phyloP scores from a whole-genome alignment of 2,888 invertebrate species.

The Spisula solida region DNA sequence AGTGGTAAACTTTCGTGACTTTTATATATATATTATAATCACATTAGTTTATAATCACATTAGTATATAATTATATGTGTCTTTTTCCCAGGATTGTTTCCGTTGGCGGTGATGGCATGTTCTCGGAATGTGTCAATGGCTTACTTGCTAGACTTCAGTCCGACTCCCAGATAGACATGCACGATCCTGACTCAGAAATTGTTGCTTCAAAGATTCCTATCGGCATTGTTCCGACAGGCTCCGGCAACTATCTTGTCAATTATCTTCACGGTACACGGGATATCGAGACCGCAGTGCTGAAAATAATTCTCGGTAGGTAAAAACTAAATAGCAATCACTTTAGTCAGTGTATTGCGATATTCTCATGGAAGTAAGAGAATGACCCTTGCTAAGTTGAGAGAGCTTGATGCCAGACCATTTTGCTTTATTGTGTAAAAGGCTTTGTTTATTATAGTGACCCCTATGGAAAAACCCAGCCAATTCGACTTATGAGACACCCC shows the following conservation, averaged over 20 bases:
- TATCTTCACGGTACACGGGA: conserved; percentile 81
- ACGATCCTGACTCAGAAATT: conserved; percentile 75
- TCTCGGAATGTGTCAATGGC: conserved; percentile 81
- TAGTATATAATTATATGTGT: background rate
- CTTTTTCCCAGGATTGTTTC: conserved; percentile 78
- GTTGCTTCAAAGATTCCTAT: conserved; percentile 76
- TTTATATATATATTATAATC: too few relatives aligned
- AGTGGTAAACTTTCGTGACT: too few relatives aligned
- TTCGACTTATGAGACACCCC: too few relatives aligned
- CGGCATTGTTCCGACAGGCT: conserved; percentile 82
- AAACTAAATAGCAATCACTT: too few relatives aligned
- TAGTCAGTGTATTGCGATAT: too few relatives aligned
- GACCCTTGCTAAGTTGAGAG: too few relatives aligned
- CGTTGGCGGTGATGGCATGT: conserved; percentile 83
- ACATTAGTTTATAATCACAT: too few relatives aligned
- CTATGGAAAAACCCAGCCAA: too few relatives aligned
- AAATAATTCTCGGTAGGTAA: conserved; percentile 77
- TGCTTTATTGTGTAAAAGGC: too few relatives aligned
- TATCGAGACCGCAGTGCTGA: conserved; percentile 78
- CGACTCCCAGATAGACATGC: conserved; percentile 73
- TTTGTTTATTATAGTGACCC: too few relatives aligned
- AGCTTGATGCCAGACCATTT: too few relatives aligned
- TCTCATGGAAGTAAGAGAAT: too few relatives aligned
- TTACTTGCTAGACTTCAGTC: conserved; percentile 73
- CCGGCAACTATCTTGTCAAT: conserved; percentile 80